Evolutionary conservation across 2,113 vertebrate genomes (phyloP).

Genomic region (Vombatus ursinus): DNA sequence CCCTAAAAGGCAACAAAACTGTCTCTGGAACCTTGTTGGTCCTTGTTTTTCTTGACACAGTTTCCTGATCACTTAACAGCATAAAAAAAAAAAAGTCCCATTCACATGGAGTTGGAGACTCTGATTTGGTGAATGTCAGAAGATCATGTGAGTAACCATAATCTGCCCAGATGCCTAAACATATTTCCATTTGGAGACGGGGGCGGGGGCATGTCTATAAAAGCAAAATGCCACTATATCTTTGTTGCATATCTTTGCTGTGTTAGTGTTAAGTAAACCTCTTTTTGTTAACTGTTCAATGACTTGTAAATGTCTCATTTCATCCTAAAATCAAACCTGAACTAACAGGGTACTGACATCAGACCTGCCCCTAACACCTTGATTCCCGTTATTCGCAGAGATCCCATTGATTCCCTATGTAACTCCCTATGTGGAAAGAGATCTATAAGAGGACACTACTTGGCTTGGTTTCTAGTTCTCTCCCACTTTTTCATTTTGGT

Average conservation of each 20-base stretch:
- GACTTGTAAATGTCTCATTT: not conserved
- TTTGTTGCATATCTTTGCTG: not conserved
- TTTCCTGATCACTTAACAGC: not conserved
- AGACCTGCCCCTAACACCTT: not conserved
- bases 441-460: conserved; percentile 19
- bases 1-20: not conserved
- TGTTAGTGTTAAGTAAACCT: not conserved
- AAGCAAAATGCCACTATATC: not conserved
- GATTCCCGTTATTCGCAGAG: not conserved
- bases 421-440: conserved; percentile 22
- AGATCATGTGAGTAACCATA: not conserved
- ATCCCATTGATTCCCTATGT: conserved; percentile 18
- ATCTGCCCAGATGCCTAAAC: not conserved
- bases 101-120: not conserved
- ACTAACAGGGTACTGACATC: not conserved
- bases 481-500: conserved; percentile 37
- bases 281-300: not conserved
- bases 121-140: not conserved
- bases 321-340: not conserved
- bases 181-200: not conserved
- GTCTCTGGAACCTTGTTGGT: not conserved
- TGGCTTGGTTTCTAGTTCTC: conserved; percentile 10
- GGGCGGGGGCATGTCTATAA: not conserved
- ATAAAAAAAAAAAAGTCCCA: not conserved
- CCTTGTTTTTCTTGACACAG: not conserved